Evolutionary conservation across 1,140 invertebrate species (phyloP), one percentile per base, ranked within the genome.

Genomic region (Penaeus indicus): DNA sequence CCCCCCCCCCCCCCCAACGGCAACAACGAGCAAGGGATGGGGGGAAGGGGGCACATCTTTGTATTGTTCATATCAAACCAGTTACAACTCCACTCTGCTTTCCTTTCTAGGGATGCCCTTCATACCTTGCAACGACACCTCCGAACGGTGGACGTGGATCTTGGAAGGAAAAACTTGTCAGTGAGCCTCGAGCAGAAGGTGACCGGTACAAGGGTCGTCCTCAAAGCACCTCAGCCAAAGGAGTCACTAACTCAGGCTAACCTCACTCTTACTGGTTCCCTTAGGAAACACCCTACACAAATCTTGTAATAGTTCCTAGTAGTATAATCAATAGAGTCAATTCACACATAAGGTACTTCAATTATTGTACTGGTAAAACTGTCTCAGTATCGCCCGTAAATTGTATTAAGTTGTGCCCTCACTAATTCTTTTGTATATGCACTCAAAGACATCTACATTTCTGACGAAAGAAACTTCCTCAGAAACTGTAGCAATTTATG

Each of bases 181-280:
- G 86, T 88, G 18, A 88, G 79, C 61, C 86, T 88, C 22, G 86
- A 88, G 64, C 79, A 82, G 64, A 88, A 88, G 67, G 86, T 88
- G 79, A 79, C 16, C 78, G 79, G 42, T 4, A 77, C 47, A 83
- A 75, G 79, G 47, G 67, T 21, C n/a, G n/a, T n/a, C 11, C 63
- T 54, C 54, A 54, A 54, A 54, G 54, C 54, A 13, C 54, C 54
- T 54, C 16, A 13, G 8, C 79, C 86, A 0, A n/a, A 79, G 16
- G 64, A 83, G 18, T 72, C 86, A 7, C 67, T 88, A 7, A 88
- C 86, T 3, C 81, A 88, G 18, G 67, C 86, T 11, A 88, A 88
- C 69, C 80, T 88, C 42, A 88, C 86, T 7, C 86, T 88, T 25
- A 88, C 86, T 25, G 60, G 80, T 19, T 83, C 80, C 60, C 80